Evolutionary conservation across 2,888 invertebrate genomes (phyloP).

Genomic region (Strigamia transsilvanica): DNA sequence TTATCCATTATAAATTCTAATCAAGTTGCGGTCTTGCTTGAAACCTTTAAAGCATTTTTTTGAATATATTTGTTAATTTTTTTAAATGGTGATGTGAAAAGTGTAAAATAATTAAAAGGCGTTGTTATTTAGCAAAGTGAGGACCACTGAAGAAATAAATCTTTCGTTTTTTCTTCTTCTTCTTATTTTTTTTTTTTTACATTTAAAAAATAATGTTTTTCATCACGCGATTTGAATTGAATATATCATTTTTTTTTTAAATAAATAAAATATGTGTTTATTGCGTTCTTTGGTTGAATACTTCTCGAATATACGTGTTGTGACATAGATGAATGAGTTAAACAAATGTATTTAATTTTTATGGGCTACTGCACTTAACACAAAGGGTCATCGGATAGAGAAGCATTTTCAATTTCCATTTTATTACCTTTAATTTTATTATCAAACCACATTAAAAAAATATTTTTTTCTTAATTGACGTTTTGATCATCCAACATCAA

Average conservation of each 20-base stretch:
- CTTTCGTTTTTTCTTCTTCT: background rate
- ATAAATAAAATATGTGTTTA: background rate
- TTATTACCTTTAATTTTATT: background rate
- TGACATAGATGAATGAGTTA: background rate
- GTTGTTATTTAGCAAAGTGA: constrained; percentile 23
- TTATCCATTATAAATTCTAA: too few species aligned
- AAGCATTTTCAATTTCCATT: background rate
- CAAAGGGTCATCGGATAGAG: background rate
- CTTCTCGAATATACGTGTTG: background rate
- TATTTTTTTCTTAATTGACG: background rate
- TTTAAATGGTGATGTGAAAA: constrained; percentile 7
- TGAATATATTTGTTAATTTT: background rate
- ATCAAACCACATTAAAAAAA: constrained; percentile 8
- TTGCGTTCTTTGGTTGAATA: background rate
- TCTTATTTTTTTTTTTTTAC: background rate
- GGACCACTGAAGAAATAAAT: background rate
- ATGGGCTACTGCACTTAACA: background rate
- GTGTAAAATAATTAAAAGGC: constrained; percentile 28
- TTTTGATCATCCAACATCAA: background rate
- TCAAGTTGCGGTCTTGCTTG: too few species aligned
- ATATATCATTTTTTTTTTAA: background rate
- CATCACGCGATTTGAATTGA: background rate
- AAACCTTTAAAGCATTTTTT: too few species aligned
- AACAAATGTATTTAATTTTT: background rate
- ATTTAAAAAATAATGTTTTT: background rate